Evolutionary conservation across 2,797 vertebrate species (phyloP), one percentile per base, ranked within the genome.

Genomic region (Hafferia zeledoni): DNA sequence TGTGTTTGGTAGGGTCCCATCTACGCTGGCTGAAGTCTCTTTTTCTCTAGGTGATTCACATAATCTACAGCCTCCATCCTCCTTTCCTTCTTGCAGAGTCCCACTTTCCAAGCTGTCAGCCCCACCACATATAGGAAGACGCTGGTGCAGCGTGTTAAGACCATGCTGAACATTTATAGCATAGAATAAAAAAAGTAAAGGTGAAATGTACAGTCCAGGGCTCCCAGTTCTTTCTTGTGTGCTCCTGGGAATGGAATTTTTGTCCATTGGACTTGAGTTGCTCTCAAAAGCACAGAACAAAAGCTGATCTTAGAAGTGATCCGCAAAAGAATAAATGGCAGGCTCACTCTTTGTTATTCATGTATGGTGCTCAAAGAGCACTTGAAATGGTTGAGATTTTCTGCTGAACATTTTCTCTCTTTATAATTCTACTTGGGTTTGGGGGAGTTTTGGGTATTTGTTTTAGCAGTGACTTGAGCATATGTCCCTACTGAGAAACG

Each of bases 181-280:
- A 20, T 17, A 72, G 59, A 94, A 90, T 79, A 61, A 91, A 87
- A 87, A 93, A 86, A 94, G 59, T 92, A 94, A 97, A 96, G 95
- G 95, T 96, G 95, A 95, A 96, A 91, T 68, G 80, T 90, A 77
- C 93, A 95, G 93, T 88, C 88, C 86, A 95, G 88, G 93, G 93
- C 95, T 96, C 90, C 55, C 3, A 5, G 50, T 83, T 93, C 96
- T 95, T 95, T 96, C 96, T 95, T 95, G 61, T 95, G 83, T 79
- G 83, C 85, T 96, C 94, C 96, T 96, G 96, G 95, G 96, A 96
- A 96, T 93, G 96, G 96, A 96, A 96, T 96, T 96, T 95, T 93
- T 95, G 88, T 65, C 91, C 93, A 78, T 93, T 91, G 90, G 93
- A 63, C 80, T 94, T 2, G 72, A 94, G 90, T 80, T 44, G 83